These are phyloP conservation scores for Paracanthobrama guichenoti DNA, from an alignment of 2,113 vertebrate genomes.

Conservation along the genomic window DNA sequence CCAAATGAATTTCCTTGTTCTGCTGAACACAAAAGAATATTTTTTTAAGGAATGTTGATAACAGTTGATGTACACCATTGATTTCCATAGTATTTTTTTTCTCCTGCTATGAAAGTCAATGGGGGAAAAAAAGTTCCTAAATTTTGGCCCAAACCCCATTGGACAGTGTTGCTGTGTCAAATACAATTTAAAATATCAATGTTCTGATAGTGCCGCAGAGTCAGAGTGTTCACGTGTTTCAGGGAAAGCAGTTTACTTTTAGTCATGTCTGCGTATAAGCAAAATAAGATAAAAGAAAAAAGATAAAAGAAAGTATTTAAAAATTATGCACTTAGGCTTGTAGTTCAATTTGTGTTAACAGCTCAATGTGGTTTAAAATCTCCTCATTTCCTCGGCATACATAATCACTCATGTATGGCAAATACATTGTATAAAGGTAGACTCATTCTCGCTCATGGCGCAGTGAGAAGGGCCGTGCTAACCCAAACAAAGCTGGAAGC, in stretches of 20 bases:
- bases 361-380: constrained; percentile 31
- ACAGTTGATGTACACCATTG: no score
- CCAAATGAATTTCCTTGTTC: no score
- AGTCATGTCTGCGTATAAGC: background rate
- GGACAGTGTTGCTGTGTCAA: background rate
- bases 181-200: background rate
- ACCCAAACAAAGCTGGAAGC: constrained; percentile 63
- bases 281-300: background rate
- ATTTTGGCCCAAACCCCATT: no score
- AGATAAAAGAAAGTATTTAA: background rate
- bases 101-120: no score
- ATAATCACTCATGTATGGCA: constrained; percentile 67
- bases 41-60: no score
- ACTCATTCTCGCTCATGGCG: constrained; percentile 33
- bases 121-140: no score
- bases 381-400: constrained; percentile 23
- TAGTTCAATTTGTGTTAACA: constrained; percentile 20
- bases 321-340: constrained; percentile 2
- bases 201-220: background rate
- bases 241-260: background rate
- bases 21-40: no score
- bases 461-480: constrained; percentile 65
- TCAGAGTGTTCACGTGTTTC: background rate
- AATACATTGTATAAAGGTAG: constrained; percentile 62
- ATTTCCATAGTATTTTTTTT: no score